Base-by-base conservation (phyloP, 2,797 vertebrate genomes). In the Chelidonichthys spinosus region DNA sequence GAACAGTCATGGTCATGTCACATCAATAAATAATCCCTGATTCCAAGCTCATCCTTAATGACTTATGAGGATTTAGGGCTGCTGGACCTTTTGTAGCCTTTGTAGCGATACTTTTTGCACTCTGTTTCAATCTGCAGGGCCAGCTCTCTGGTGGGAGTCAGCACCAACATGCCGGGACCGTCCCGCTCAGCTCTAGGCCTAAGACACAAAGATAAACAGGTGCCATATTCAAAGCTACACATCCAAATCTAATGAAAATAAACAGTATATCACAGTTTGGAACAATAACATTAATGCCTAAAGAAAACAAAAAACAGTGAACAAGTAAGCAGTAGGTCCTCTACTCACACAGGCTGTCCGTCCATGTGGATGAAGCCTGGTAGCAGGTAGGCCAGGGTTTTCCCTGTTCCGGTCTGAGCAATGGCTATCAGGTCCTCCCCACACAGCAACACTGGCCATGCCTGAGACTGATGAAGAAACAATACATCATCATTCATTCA, bases 351-450 rank as follows among this genome's bases (percentile, higher is more conserved):
- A 74, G 95, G 94, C 60, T 99, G 98, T 63, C 93, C 95, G 58
- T 97, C 96, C 94, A 99, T 95, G 86, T 99, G 98, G 87, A 99
- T 97, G 87, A 99, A 98, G 67, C 97, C 98, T 17, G 98, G 98
- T 83, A 99, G 94, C 82, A 99, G 93, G 88, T 99, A 99, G 3
- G 96, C 95, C 74, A 99, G 81, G 0, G 98, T 99, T 91, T 99
- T 99, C 60, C 98, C 97, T 0, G 97, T 99, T 78, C 98, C 98
- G 0, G 98, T 99, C 88, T 99, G 98, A 50, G 97, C 97, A 47
- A 99, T 97, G 62, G 96, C 97, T 81, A 99, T 98, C 64, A 99
- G 92, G 92, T 99, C 98, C 73, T 95, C 92, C 63, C 98, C 98
- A 65, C 94, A 96, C 3, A 99, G 93, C 77, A 97, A 79, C 80